Evolutionary conservation across 2,888 invertebrate genomes (phyloP), one percentile per base, ranked within the genome.

Genomic region (Dione juno): DNA sequence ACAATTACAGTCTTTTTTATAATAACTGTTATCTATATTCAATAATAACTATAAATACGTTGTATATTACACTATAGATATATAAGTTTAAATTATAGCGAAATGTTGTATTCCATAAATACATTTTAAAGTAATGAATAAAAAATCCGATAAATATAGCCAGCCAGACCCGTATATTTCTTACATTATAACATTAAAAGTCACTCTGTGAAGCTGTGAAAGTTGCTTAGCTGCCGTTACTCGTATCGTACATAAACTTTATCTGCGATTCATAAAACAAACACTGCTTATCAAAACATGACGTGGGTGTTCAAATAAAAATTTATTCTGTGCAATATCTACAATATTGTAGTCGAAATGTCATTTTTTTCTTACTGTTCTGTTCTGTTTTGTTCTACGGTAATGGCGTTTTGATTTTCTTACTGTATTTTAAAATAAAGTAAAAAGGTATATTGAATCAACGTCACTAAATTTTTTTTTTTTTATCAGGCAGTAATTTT

Each of bases 191-290:
- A 8, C 28, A 45, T 45, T 52, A 52, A 41, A 41, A 41, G 21
- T 52, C 14, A 7, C 41, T 52, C 43, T 35, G 53, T 53, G 52
- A 54, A 54, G 48, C 61, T 48, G 63, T 69, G 68, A 69, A 63
- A 69, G 68, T 69, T 66, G 65, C 57, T 53, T 37, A 59, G 52
- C n/a, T 14, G 67, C 67, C 21, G 58, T 52, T 67, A 35, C 40
- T 41, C 57, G 57, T 66, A 66, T 66, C 45, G 57, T 53, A 58
- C 43, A 66, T 66, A 66, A 54, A 66, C 41, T 53, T 53, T 54
- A 66, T 66, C 66, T 54, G 37, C 41, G 53, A 54, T 66, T 43
- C 54, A 41, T 66, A 66, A 66, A 54, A 54, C 53, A 54, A 54
- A 64, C 64, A 50, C 19, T 40, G 40, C 64, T 64, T 64, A 64